Base-by-base conservation (phyloP, 2,888 invertebrate genomes). In the Caenorhabditis plicata region DNA sequence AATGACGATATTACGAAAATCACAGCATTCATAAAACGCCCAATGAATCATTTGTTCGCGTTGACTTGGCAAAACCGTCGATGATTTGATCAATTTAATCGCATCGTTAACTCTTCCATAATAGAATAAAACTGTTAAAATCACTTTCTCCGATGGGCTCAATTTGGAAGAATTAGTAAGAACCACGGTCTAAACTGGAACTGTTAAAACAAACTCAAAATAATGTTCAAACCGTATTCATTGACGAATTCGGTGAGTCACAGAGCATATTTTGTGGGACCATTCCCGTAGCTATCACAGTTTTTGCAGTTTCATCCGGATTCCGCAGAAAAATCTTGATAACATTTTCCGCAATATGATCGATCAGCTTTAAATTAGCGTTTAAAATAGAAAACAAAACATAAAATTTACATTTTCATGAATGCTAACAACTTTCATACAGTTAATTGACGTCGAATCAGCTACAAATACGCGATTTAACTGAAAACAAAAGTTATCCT, bases 41-140 rank as follows among this genome's bases (percentile, higher is more conserved):
- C 60, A 60, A 20, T 50, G 25, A 0, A 43, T 46, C 13, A 60
- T 50, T 19, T 60, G 45, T 15, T n/a, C 4, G 20, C 54, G 53
- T 19, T 32, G 38, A 8, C 38, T 29, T n/a, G 41, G 35, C 8
- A 22, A 35, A 11, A 45, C 20, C 5, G 3, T 9, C 11, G 7
- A 15, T 9, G 7, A 13, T 11, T 22, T 29, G 11, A 44, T 38
- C 8, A 60, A 36, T n/a, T 27, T 32, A 11, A 22, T 31, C 13
- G 54, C 29, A 11, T 45, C 53, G 13, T 50, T 35, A 7, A 50
- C 25, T 22, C 42, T 49, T 27, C 54, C 60, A 20, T 60, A 47
- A 26, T 60, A 54, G 13, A 60, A 19, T 43, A 60, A 47, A 5
- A 54, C 46, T 23, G 32, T 47, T 8, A 60, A 38, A 17, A 60